phyloP scores from a whole-genome alignment of 2,113 vertebrate genomes.

The Taurulus bubalis region DNA sequence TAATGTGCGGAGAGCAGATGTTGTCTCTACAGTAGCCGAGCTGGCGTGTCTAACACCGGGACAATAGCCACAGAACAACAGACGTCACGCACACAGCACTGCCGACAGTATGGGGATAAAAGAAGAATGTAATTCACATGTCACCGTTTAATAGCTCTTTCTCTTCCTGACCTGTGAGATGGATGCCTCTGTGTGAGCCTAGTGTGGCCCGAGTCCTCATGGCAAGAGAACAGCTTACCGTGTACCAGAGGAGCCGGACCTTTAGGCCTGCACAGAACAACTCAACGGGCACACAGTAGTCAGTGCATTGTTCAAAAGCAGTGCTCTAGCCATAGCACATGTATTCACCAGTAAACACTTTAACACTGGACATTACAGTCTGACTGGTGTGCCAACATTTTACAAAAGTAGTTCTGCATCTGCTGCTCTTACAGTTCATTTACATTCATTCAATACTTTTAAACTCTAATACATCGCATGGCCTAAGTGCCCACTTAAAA shows the following conservation, averaged over 20 bases:
- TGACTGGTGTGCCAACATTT: too few relatives aligned
- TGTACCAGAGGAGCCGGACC: not conserved
- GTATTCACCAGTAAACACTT: not conserved
- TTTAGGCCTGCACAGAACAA: not conserved
- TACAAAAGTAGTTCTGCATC: not conserved
- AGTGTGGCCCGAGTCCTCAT: not conserved
- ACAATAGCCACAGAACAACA: conserved; percentile 29
- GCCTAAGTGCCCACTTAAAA: not conserved
- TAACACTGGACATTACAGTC: not conserved
- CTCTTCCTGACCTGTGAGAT: not conserved
- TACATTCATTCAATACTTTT: not conserved
- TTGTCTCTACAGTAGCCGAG: not conserved
- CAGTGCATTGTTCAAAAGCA: not conserved
- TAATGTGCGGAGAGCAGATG: conserved; percentile 26
- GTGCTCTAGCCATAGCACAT: not conserved
- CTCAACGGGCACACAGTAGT: not conserved
- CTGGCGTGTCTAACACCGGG: not conserved
- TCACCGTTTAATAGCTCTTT: conserved; percentile 19
- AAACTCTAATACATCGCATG: not conserved
- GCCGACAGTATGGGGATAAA: not conserved
- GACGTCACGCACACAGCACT: not conserved
- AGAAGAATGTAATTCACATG: not conserved
- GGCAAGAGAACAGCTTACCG: not conserved
- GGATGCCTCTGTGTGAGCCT: not conserved
- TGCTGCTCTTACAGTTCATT: not conserved